phyloP scores from a whole-genome alignment of 2,797 vertebrate species.

The Rhadinocentrus ornatus region DNA sequence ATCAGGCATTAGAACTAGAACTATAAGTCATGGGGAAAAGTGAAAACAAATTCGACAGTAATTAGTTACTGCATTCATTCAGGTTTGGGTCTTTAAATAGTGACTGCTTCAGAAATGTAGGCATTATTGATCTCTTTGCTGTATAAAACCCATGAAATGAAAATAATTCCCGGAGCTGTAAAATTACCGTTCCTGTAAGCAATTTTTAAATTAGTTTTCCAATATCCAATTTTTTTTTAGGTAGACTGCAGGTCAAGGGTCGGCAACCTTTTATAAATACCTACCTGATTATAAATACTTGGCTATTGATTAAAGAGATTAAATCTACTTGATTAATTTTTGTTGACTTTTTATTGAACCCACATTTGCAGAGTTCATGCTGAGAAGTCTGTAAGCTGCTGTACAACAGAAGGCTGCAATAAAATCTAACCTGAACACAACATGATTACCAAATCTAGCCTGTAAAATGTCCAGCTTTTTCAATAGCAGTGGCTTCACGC shows the following conservation, averaged over 20 bases:
- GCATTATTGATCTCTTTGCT: constrained; percentile 47
- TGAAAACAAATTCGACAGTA: not conserved
- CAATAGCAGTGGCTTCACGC: not conserved
- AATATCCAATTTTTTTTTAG: not conserved
- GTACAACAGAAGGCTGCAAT: not conserved
- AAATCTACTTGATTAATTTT: not conserved
- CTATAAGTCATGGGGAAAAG: not conserved
- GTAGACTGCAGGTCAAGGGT: constrained; percentile 5
- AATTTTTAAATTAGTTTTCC: constrained; percentile 1
- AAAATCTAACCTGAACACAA: not conserved
- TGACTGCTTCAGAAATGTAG: constrained; percentile 66
- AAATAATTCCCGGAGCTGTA: constrained; percentile 63
- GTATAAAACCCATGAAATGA: constrained; percentile 76
- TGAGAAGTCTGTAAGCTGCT: not conserved
- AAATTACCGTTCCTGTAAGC: constrained; percentile 29
- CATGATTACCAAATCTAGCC: too few relatives aligned
- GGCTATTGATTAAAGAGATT: not conserved
- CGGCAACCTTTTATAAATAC: constrained; percentile 6
- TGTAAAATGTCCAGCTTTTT: not conserved
- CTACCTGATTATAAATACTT: not conserved
- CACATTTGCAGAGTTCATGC: not conserved
- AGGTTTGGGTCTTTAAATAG: constrained; percentile 61
- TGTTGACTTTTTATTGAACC: not conserved
- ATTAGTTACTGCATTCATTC: not conserved
- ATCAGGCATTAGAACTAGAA: not conserved